Evolutionary conservation across 1,140 invertebrate species (phyloP), one percentile per base, ranked within the genome.

Genomic region (Megalopta genalis): DNA sequence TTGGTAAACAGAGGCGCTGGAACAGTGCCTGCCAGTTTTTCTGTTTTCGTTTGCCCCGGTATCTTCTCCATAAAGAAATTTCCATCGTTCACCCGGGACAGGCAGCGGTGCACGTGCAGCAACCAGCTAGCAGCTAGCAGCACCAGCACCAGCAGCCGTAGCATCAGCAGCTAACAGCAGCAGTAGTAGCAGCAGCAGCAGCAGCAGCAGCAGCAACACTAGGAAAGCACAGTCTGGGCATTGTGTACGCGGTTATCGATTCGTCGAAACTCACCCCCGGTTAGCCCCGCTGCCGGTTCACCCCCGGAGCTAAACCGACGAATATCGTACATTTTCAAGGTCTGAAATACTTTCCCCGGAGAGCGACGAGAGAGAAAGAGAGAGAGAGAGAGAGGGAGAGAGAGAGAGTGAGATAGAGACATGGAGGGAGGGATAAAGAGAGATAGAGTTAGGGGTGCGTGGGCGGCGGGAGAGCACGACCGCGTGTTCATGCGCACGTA

Each of bases 291-390:
- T 2, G 42, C 14, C 14, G 10, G 10, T 59, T 79, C 59, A 32
- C 81, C 67, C 49, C 62, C 59, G 65, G 18, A 73, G 77, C 72
- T 32, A 32, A 32, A 23, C 54, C 54, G 21, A 9, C 46, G 66
- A 69, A 81, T 83, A 85, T 88, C 83, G 84, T 86, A 81, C 71
- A 84, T 88, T 85, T 89, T 90, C 88, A 89, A 88, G 87, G 86
- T 86, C 84, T 84, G 73, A 86, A 85, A 88, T 86, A 85, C 86
- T 84, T 89, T 78, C 80, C 81, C 62, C 21, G n/a, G 54, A 57
- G 54, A 57, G 54, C 32, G 32, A 32, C 32, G 32, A 6, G 54
- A n/a, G 54, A n/a, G 52, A 46, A 12, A 10, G 42, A 46, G 42
- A 12, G 0, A 46, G 42, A 12, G 42, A 46, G 42, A 46, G 8